Base-by-base conservation (phyloP, 2,113 vertebrate genomes). In the Silurus meridionalis region DNA sequence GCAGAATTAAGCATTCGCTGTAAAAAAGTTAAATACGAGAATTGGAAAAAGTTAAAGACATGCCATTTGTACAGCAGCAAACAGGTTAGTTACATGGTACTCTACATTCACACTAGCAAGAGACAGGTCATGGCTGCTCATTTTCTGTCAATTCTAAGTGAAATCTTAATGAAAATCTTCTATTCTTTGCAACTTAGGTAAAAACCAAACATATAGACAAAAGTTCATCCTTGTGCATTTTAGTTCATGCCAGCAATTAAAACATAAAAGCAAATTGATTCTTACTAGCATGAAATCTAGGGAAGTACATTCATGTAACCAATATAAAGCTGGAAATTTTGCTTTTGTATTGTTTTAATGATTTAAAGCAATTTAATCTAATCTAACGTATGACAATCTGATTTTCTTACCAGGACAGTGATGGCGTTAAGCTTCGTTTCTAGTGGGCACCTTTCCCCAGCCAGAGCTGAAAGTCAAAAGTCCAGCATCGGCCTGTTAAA, bases 381-480 rank as follows among this genome's bases (percentile, higher is more conserved):
- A 55, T 28, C 15, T 1, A 57, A n/a, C 25, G 37, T 28, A 55
- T 5, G 55, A 84, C 5, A 75, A 69, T 63, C 75, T 14, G 14
- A 10, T 87, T 87, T 71, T 87, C 91, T 94, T 94, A 94, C 87
- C 87, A 87, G 50, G 55, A 21, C 90, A 75, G 6, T 90, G 64
- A 82, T 28, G 75, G 57, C 75, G 92, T 7, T 84, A 87, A 13
- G 17, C 46, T 80, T 55, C 87, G 21, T 37, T 8, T 25, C 87
- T 88, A 85, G 80, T 6, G 6, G 82, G 1, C 28, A 82, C 88
- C 46, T 67, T 85, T 19, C 75, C 83, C 58, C 78, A 77, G 63
- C 9, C 0, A 90, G 23, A 19, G 88, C 93, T 94, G 93, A 37
- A 95, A 95, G 72, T 88, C 90, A 93, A 91, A 84, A 91, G 88